Percentiles rank a stretch among this genome's conserved stretches.
These are phyloP conservation scores for Stenurella melanura DNA, from an alignment of 2,888 invertebrate species.

Conservation along the genomic window DNA sequence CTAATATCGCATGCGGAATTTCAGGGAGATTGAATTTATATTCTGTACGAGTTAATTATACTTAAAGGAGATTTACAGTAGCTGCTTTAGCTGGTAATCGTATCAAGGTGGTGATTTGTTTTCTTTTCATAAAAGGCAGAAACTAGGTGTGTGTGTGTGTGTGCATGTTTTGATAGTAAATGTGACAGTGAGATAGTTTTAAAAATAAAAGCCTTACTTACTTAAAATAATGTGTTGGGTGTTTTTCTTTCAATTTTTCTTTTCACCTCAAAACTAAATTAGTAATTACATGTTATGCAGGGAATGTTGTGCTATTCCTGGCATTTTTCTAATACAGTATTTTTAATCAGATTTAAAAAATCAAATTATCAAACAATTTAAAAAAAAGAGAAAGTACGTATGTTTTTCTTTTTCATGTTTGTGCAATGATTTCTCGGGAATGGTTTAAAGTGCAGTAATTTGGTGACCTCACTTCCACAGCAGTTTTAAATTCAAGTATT, in stretches of 20 bases:
- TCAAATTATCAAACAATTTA: too few species aligned
- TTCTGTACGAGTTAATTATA: conserved; percentile 21
- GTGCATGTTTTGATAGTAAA: conserved; percentile 4
- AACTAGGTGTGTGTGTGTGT: conserved; percentile 7
- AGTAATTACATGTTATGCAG: background rate
- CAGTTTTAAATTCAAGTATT: too few species aligned
- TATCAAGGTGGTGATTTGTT: conserved; percentile 7
- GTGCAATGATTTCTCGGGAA: too few species aligned
- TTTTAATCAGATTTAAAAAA: too few species aligned
- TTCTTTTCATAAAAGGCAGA: conserved; percentile 7
- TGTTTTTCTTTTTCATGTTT: too few species aligned
- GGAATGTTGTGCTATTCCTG: background rate
- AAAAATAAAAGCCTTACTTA: background rate
- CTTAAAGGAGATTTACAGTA: conserved; percentile 20
- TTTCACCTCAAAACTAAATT: background rate
- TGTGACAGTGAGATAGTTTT: conserved; percentile 1
- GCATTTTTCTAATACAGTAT: too few species aligned
- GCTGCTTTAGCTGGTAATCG: conserved; percentile 3
- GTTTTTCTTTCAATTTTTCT: conserved; percentile 7
- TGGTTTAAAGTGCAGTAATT: too few species aligned
- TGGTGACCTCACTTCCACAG: too few species aligned
- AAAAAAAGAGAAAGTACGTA: too few species aligned
- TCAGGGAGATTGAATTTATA: conserved; percentile 6
- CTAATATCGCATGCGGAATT: conserved; percentile 13
- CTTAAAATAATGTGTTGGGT: background rate